phyloP scores from a whole-genome alignment of 2,888 invertebrate species.

The Kuschelorhynchus macadamiae region DNA sequence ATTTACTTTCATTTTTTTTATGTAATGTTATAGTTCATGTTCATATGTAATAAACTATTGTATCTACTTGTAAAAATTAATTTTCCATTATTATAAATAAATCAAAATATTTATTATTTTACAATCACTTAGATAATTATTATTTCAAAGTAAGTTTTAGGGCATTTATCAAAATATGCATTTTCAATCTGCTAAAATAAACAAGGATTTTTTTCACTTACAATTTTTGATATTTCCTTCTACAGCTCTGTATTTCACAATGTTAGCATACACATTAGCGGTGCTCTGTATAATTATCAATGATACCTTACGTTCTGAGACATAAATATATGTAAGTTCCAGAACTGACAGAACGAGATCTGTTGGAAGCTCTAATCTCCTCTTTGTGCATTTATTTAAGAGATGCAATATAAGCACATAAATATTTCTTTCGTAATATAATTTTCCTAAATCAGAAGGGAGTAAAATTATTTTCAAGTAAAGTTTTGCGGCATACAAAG shows the following conservation, averaged over 20 bases:
- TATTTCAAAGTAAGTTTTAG: no score
- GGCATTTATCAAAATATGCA: no score
- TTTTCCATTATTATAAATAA: no score
- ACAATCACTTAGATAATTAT: no score
- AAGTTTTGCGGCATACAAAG: slow-evolving; percentile 49
- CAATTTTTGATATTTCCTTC: slow-evolving; percentile 33
- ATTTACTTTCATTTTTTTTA: no score
- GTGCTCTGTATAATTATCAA: slow-evolving; percentile 34
- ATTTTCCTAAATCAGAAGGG: slow-evolving; percentile 52
- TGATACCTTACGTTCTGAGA: slow-evolving; percentile 15
- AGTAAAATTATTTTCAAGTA: slow-evolving; percentile 53
- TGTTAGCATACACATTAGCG: slow-evolving; percentile 48
- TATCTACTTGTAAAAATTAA: no score
- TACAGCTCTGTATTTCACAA: slow-evolving; percentile 40
- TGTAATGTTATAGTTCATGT: no score
- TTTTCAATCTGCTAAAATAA: no score
- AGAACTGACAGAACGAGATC: slow-evolving; percentile 42
- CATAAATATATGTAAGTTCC: slow-evolving; percentile 43
- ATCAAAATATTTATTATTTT: no score
- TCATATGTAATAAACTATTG: no score
- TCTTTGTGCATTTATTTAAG: slow-evolving; percentile 22
- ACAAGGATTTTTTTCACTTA: slow-evolving; percentile 39
- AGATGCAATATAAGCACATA: slow-evolving; percentile 45
- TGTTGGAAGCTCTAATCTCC: slow-evolving; percentile 1
- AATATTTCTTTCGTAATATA: slow-evolving; percentile 53